A percentile compares a stretch with the other conserved stretches of the same genome.
Conservation (phyloP, 2,888 invertebrate species). For the Drosophila prostipennis region DNA sequence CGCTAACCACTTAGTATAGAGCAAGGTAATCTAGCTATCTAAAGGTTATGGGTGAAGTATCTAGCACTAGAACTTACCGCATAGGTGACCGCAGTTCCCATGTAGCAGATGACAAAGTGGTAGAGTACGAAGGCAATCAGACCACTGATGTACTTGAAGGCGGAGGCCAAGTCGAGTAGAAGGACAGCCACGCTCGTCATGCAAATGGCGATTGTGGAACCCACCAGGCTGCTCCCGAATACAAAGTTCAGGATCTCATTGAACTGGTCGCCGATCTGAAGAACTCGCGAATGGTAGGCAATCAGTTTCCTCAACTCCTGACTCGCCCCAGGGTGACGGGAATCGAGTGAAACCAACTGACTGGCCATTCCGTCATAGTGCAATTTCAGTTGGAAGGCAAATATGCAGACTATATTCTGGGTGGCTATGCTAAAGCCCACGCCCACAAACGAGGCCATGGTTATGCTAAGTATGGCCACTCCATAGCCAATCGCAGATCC, state of each 20-base stretch:
- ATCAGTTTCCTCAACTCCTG: conserved; percentile 58
- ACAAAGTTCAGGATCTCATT: conserved; percentile 74
- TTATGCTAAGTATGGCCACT: conserved; percentile 52
- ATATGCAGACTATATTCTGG: conserved; percentile 68
- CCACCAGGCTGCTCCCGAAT: conserved; percentile 72
- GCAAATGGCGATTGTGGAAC: conserved; percentile 78
- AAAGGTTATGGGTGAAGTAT: too few relatives aligned
- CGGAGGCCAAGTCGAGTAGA: conserved; percentile 56
- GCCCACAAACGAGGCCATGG: conserved; percentile 52
- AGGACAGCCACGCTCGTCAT: conserved; percentile 76
- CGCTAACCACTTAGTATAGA: too few relatives aligned
- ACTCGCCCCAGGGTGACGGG: conserved; percentile 43
- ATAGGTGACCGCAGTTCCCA: conserved; percentile 70
- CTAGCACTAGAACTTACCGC: conserved; percentile 56
- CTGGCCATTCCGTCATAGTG: conserved; percentile 69
- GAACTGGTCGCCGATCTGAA: conserved; percentile 56
- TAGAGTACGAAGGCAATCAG: conserved; percentile 72
- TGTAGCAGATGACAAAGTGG: conserved; percentile 72
- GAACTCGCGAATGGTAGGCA: conserved; percentile 66
- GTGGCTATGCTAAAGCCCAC: conserved; percentile 64
- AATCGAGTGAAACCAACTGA: conserved; percentile 56
- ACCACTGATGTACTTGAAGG: conserved; percentile 70
- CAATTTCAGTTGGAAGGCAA: conserved; percentile 68
- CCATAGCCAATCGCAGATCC: conserved; percentile 44
- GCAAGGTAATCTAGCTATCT: too few relatives aligned